Percentiles rank a stretch among this genome's conserved stretches.
phyloP scores from a whole-genome alignment of 2,113 vertebrate genomes.

The Melanostigma gelatinosum region DNA sequence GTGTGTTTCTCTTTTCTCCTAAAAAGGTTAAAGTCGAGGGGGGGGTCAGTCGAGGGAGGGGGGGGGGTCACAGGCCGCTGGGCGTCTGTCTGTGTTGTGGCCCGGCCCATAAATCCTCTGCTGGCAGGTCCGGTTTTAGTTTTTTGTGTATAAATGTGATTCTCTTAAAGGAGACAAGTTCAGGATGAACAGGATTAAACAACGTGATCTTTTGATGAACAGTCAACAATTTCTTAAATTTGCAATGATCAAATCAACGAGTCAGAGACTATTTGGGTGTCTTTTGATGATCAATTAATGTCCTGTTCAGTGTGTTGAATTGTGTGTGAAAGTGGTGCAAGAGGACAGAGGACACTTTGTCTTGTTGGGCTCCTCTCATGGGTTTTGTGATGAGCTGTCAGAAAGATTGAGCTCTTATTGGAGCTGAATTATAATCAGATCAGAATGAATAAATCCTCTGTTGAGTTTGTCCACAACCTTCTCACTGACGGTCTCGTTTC shows the following conservation, averaged over 20 bases:
- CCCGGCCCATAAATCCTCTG: slow-evolving; percentile 45
- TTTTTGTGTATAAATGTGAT: background rate
- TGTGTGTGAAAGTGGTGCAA: too few relatives aligned
- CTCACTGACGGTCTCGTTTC: too few relatives aligned
- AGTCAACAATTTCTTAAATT: background rate
- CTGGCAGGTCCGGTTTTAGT: background rate
- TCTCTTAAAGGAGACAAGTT: background rate
- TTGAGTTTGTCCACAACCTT: too few relatives aligned
- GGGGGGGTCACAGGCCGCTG: slow-evolving; percentile 26
- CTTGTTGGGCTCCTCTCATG: too few relatives aligned
- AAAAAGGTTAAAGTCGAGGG: slow-evolving; percentile 53
- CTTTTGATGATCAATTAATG: background rate
- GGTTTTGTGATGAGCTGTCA: too few relatives aligned
- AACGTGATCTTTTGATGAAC: too few relatives aligned
- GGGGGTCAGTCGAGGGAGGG: slow-evolving; percentile 38
- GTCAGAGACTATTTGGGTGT: background rate
- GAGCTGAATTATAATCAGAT: too few relatives aligned
- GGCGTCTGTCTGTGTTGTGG: slow-evolving; percentile 56
- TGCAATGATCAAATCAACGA: background rate
- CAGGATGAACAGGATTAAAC: background rate
- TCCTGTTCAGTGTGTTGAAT: too few relatives aligned
- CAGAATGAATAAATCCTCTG: too few relatives aligned
- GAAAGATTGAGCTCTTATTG: too few relatives aligned
- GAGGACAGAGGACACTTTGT: too few relatives aligned
- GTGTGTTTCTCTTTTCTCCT: slow-evolving; percentile 41